phyloP scores from a whole-genome alignment of 2,113 vertebrate genomes.

The Rhea pennata region DNA sequence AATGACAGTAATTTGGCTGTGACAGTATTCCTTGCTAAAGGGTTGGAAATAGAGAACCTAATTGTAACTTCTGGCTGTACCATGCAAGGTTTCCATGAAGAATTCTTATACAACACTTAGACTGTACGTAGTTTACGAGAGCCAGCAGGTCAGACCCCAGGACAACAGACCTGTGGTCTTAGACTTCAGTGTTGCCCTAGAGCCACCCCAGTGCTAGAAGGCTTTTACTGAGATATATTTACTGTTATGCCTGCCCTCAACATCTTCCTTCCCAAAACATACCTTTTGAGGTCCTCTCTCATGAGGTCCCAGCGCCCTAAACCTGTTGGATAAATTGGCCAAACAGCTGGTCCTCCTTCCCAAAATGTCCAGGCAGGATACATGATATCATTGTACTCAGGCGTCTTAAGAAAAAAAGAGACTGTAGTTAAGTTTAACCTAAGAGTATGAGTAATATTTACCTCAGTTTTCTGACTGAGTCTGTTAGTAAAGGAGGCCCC shows the following conservation, averaged over 20 bases:
- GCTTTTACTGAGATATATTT: neutral
- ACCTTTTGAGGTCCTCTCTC: conserved; percentile 91
- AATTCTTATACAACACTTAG: neutral
- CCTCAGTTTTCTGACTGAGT: neutral
- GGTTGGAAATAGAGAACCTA: neutral
- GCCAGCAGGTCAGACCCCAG: neutral
- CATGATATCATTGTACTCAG: conserved; percentile 95
- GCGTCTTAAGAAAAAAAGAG: conserved; percentile 79
- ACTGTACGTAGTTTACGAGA: neutral
- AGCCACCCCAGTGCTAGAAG: neutral
- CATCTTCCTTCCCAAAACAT: conserved; percentile 19
- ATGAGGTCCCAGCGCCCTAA: conserved; percentile 98
- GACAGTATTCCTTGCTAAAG: conserved; percentile 2
- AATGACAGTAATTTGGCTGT: neutral
- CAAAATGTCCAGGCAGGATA: conserved; percentile 99
- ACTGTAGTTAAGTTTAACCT: neutral
- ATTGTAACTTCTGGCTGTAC: conserved; percentile 16
- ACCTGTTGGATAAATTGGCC: conserved; percentile 97
- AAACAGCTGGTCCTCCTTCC: conserved; percentile 98
- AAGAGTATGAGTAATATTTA: neutral
- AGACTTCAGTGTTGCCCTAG: neutral
- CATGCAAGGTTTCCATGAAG: conserved; percentile 28
- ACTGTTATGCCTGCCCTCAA: neutral
- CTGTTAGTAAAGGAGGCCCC: rapidly evolving
- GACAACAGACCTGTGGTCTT: neutral